Conservation (phyloP, 2,888 invertebrate species). For the Mellilla xanthometata region DNA sequence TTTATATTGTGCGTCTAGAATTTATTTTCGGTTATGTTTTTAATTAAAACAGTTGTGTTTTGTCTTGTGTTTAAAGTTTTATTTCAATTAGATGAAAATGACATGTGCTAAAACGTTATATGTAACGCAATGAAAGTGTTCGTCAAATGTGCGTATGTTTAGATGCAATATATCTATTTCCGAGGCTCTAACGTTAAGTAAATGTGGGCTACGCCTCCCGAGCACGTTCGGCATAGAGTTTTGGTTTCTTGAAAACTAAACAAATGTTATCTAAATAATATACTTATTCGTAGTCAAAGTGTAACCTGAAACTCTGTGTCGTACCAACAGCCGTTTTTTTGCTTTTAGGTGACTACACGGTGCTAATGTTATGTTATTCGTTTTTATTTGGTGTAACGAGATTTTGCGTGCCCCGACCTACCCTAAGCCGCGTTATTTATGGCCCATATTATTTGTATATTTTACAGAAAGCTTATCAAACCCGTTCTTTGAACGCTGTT, state of each 20-base stretch:
- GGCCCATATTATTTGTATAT: constrained; percentile 66
- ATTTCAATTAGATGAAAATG: constrained; percentile 66
- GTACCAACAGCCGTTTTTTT: constrained; percentile 61
- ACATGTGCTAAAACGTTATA: constrained; percentile 81
- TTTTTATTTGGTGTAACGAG: constrained; percentile 65
- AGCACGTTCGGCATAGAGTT: constrained; percentile 65
- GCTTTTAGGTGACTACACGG: constrained; percentile 81
- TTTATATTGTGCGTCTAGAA: constrained; percentile 65
- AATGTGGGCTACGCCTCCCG: constrained; percentile 64
- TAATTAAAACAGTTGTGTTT: constrained; percentile 10
- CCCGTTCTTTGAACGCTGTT: constrained; percentile 57
- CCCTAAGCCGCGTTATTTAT: constrained; percentile 76
- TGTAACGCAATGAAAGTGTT: constrained; percentile 79
- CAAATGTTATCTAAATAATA: too few relatives aligned
- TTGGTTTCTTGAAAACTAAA: constrained; percentile 38
- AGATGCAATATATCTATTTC: constrained; percentile 68
- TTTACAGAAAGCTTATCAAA: constrained; percentile 57
- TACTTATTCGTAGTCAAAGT: too few relatives aligned
- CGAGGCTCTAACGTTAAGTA: constrained; percentile 59
- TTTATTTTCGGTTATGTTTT: too few relatives aligned
- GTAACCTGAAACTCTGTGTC: constrained; percentile 50
- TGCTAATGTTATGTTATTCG: constrained; percentile 72
- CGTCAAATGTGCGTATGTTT: constrained; percentile 72
- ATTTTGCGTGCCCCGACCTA: constrained; percentile 65
- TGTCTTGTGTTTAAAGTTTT: constrained; percentile 62